Base-by-base conservation (phyloP, 2,888 invertebrate genomes). In the Conistra vaccinii region DNA sequence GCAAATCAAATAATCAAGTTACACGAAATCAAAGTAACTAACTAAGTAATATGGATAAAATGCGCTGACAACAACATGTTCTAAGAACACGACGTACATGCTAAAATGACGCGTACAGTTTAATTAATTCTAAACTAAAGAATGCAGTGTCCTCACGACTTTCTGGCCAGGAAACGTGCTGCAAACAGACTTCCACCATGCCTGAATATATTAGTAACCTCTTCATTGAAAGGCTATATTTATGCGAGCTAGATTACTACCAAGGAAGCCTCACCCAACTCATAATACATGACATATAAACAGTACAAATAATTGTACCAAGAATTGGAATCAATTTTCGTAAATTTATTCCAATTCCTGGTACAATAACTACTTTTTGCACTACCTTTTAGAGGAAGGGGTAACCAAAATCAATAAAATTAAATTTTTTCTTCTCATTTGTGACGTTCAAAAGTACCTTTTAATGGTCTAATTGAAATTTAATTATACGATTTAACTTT, bases 101-200 rank as follows among this genome's bases (percentile, higher is more conserved):
- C 81, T 81, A 76, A 85, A 78, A 67, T 75, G 78, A 87, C 88
- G 88, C 74, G 78, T 75, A 74, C 60, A 57, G 63, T 67, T 69
- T 76, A 82, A 86, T 86, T 86, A 80, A 87, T 86, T 80, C 61
- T 80, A 20, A 29, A 55, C 60, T 68, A 20, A 73, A 80, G 75
- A 87, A 87, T 82, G 88, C 74, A 65, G 57, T 55, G 72, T 66
- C 76, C 74, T 87, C 88, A 86, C 84, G 86, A 87, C 76, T 78
- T 71, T 78, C 78, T 77, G 55, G 58, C 29, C 76, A 82, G 81
- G 76, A 78, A 73, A 81, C 78, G 78, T 58, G 65, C 69, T 57
- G 20, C 57, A 42, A 32, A 57, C 32, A 1, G 69, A 69, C 81
- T 75, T 82, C 82, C 75, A 81, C 62, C 69, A 65, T n/a, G 23